Conservation (phyloP, 2,888 invertebrate species). For the Neoaliturus tenellus region DNA sequence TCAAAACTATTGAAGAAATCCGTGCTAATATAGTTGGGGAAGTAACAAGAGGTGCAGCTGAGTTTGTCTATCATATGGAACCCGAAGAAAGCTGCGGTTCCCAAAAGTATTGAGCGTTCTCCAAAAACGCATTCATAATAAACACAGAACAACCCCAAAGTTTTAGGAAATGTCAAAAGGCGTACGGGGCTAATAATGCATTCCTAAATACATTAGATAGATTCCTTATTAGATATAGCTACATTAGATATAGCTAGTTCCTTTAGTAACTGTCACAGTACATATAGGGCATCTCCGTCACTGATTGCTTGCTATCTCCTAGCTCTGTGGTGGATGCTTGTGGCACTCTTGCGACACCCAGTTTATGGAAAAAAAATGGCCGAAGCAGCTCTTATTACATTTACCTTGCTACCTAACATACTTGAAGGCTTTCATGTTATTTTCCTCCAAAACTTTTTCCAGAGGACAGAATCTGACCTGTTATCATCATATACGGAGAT, state of each 20-base stretch:
- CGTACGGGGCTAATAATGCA: constrained; percentile 1
- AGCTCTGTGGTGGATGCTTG: too few relatives aligned
- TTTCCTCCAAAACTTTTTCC: neutral
- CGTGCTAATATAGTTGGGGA: neutral
- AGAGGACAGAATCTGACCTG: neutral
- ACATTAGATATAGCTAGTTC: constrained; percentile 2
- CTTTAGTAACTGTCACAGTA: neutral
- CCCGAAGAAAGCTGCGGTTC: neutral
- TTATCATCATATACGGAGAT: too few relatives aligned
- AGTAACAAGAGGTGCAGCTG: neutral
- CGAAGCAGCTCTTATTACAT: too few relatives aligned
- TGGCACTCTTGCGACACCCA: too few relatives aligned
- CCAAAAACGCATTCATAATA: neutral
- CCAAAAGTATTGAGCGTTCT: neutral
- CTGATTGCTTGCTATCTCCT: neutral
- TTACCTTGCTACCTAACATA: neutral
- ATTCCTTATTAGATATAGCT: too few relatives aligned
- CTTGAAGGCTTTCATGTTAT: neutral
- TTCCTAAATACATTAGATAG: neutral
- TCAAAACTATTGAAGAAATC: neutral
- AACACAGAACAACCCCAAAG: neutral
- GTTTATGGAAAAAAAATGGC: too few relatives aligned
- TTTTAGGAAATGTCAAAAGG: neutral
- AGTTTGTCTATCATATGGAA: neutral
- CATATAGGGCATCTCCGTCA: neutral